phyloP scores from a whole-genome alignment of 1,140 invertebrate species.

The Dufourea novaeangliae region DNA sequence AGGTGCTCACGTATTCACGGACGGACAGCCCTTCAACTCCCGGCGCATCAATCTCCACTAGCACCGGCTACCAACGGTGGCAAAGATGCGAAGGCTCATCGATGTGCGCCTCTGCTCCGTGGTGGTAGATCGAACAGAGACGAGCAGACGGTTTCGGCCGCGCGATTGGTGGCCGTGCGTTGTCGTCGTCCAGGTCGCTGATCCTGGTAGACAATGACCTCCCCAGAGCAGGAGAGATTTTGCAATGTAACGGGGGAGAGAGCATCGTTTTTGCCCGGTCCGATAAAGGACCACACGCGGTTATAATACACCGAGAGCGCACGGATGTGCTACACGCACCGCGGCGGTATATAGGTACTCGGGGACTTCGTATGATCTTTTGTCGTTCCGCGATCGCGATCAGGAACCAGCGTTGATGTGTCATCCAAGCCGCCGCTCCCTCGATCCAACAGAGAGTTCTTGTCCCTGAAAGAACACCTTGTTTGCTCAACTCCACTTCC shows the following conservation, averaged over 20 bases:
- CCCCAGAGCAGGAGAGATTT: conserved; percentile 33
- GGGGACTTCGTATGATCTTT: conserved; percentile 15
- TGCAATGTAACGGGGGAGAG: conserved; percentile 51
- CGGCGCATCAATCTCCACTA: conserved; percentile 55
- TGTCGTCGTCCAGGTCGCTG: not conserved
- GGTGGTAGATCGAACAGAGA: too few species aligned
- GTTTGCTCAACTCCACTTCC: conserved; percentile 49
- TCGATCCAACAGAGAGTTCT: conserved; percentile 27
- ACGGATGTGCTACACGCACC: not conserved
- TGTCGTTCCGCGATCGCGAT: conserved; percentile 35
- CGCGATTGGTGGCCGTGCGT: conserved; percentile 6
- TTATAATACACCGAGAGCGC: not conserved
- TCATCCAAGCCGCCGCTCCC: conserved; percentile 35
- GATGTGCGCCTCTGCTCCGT: too few species aligned
- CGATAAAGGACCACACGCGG: conserved; percentile 52
- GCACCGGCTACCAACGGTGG: not conserved
- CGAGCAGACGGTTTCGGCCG: conserved; percentile 20
- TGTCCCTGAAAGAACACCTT: conserved; percentile 55
- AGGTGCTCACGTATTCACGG: conserved; percentile 62
- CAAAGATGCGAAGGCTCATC: too few species aligned
- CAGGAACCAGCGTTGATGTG: conserved; percentile 13
- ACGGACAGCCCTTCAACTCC: conserved; percentile 65
- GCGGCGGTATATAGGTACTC: too few species aligned
- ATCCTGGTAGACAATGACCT: conserved; percentile 23
- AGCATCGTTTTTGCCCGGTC: conserved; percentile 46